A percentile compares a stretch with the other conserved stretches of the same genome.
phyloP scores from a whole-genome alignment of 1,140 invertebrate species.

The Melanaphis sacchari region DNA sequence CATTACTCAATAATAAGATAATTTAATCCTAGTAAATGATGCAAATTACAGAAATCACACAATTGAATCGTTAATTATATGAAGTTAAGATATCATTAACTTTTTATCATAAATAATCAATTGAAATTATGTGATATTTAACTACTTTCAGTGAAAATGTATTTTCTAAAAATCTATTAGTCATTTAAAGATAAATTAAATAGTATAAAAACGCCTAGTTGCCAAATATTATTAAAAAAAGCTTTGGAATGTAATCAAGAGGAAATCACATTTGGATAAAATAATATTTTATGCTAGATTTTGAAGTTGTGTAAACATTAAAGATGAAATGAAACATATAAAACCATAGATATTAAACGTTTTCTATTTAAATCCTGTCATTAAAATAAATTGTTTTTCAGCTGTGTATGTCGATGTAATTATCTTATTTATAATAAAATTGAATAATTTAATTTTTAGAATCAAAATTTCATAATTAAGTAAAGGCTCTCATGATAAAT shows the following conservation, averaged over 20 bases:
- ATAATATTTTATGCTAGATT: not conserved
- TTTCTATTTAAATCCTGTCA: not conserved
- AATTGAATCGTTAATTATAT: not conserved
- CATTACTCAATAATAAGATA: not conserved
- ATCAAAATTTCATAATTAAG: not conserved
- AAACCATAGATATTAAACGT: not conserved
- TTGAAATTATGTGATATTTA: not conserved
- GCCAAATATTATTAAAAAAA: not conserved
- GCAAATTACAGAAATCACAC: not conserved
- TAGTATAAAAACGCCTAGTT: not conserved
- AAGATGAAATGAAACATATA: not conserved
- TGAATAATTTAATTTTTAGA: not conserved
- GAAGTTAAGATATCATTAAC: not conserved
- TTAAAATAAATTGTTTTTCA: not conserved
- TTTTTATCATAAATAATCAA: not conserved
- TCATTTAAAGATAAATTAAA: not conserved
- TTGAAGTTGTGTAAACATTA: not conserved
- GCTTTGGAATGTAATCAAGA: not conserved
- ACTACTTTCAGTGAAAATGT: not conserved
- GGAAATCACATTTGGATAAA: slow-evolving; percentile 1
- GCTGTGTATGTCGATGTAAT: too few relatives aligned
- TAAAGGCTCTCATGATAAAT: not conserved
- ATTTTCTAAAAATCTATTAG: not conserved
- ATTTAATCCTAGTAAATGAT: not conserved
- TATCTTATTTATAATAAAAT: not conserved